Base-by-base conservation (phyloP, 2,888 invertebrate genomes). In the Zygogramma bicolorata region DNA sequence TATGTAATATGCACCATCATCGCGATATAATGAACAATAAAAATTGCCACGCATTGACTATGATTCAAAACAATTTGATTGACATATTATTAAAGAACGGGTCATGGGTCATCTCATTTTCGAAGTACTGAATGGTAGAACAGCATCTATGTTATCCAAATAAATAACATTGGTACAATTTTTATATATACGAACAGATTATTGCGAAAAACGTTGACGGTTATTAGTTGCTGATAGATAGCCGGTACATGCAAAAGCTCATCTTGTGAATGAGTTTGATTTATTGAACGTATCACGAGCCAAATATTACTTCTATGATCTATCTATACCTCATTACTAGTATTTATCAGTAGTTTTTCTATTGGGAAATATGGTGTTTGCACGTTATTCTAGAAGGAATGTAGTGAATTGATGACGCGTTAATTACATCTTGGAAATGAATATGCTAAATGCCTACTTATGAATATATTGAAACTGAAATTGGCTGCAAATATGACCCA, bases 51-150 rank as follows among this genome's bases (percentile, higher is more conserved):
- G 42, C 42, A 62, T 18, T 22, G 27, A 46, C 22, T 13, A 25
- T 1, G 29, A 42, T 62, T 42, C 40, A 18, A 42, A 42, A 62
- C 62, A 62, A 40, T 62, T 62, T 62, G 62, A 46, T 62, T 62
- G 62, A 42, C 62, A 62, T 62, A 62, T 62, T 62, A 62, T 62
- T 40, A n/a, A 62, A 27, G 42, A 42, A 20, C 10, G 27, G 62
- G 62, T 62, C 62, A 42, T n/a, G 7, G 53, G 53, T 15, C 53
- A 53, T 53, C 25, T 13, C 6, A 22, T 53, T 46, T 53, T 53
- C 53, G n/a, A 7, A 53, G 22, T 27, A 53, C 13, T 27, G 27
- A 53, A 25, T 27, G 4, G 25, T 18, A 46, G 6, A 46, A 20
- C 46, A 46, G 46, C 46, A 46, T 46, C 18, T 46, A 6, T 3